Percentiles rank a stretch among this genome's conserved stretches.
Conservation (phyloP, 2,888 invertebrate genomes). For the Caenorhabditis imperialis region DNA sequence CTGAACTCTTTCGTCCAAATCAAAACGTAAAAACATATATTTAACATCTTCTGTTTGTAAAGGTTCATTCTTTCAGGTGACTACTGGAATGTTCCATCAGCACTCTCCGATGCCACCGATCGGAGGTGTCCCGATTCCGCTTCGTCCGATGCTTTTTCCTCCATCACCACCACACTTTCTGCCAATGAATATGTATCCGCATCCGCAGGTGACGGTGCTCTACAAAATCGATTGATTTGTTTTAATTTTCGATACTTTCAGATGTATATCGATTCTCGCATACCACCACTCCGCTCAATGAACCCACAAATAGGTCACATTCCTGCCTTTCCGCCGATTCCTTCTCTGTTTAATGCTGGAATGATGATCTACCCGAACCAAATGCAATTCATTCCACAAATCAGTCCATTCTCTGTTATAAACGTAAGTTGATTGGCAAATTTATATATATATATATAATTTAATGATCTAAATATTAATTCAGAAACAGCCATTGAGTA, state of each 20-base stretch:
- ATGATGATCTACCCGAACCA: constrained; percentile 1
- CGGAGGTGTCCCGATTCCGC: constrained; percentile 8
- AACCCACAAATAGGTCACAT: too few relatives aligned
- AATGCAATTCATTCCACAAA: not conserved
- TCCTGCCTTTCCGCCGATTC: too few relatives aligned
- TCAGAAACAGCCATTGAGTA: too few relatives aligned
- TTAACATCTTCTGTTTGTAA: too few relatives aligned
- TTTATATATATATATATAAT: too few relatives aligned
- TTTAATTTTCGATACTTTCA: too few relatives aligned
- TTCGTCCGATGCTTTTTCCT: not conserved
- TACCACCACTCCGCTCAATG: not conserved
- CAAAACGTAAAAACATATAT: too few relatives aligned
- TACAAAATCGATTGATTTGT: not conserved
- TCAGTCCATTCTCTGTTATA: too few relatives aligned
- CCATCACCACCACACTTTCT: not conserved
- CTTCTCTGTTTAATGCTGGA: not conserved
- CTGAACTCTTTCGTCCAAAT: too few relatives aligned
- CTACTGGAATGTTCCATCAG: constrained; percentile 21
- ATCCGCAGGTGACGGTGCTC: constrained; percentile 1
- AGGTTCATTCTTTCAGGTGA: too few relatives aligned
- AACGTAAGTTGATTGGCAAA: too few relatives aligned
- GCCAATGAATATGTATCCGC: not conserved
- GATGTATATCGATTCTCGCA: constrained; percentile 3
- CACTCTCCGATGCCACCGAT: not conserved
- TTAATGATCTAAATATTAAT: too few relatives aligned